Base-by-base conservation (phyloP, 2,888 invertebrate genomes). In the Drosophila crucigera region DNA sequence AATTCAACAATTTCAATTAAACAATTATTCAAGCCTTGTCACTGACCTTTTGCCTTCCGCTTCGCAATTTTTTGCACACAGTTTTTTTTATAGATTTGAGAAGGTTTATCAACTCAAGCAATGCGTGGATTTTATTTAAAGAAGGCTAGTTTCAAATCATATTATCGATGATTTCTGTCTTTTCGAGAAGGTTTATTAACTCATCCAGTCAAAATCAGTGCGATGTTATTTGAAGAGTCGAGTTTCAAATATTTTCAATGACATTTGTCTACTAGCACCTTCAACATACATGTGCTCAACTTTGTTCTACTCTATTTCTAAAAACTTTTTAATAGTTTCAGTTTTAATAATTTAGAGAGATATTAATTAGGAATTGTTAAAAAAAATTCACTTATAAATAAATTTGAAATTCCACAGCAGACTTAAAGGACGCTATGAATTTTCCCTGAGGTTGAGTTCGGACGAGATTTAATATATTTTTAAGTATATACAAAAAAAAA, bases 21-120 rank as follows among this genome's bases (percentile, higher is more conserved):
- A 62, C 81, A 85, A 84, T 76, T 70, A 72, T 76, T 74, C 52
- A 73, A 73, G 77, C 84, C 88, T 87, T 84, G 77, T 31, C 28
- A 53, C 50, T 77, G 84, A 79, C 88, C 87, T 87, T 82, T 76
- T 53, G 53, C 35, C 80, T 82, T 68, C 82, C 70, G 72, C 54
- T 50, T 75, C 54, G 67, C 75, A 33, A 37, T 54, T 68, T 64
- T 61, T 65, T 54, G 52, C 37, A 14, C 7, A 47, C 14, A 4
- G 0, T 56, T 63, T 49, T 49, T 53, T 39, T 72, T 47, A 61
- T 47, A 61, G 52, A 50, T 37, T 37, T 50, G 41, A 30, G 72
- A 64, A 73, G 59, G 55, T 60, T 65, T 52, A 56, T 35, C 49
- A 22, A 53, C 49, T 54, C 33, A 49, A 37, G 28, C 28, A 49